Evolutionary conservation across 2,888 invertebrate species (phyloP), one percentile per base, ranked within the genome.

Genomic region (Petrophora chlorosata): DNA sequence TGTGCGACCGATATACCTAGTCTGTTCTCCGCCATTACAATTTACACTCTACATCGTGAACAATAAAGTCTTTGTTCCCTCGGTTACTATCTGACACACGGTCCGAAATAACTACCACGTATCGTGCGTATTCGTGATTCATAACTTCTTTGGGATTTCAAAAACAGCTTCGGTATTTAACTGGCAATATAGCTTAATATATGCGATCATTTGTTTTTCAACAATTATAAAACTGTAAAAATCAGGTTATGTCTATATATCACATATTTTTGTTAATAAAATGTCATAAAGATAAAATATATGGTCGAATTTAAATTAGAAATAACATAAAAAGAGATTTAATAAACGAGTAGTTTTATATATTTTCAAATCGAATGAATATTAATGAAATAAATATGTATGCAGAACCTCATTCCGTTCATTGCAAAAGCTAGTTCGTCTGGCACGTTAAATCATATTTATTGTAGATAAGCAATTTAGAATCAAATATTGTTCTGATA

Each of bases 1-100:
- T 85, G 80, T 85, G 73, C 69, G 77, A 73, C 76, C 73, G 74
- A 74, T 75, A 71, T 70, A 70, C 65, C 59, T 70, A 69, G 57
- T 58, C 60, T 26, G 38, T 22, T 48, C 29, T 35, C 30, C 35
- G 57, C 35, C 48, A 12, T 63, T 49, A 54, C 53, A 64, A 59
- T 62, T 42, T 67, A 57, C 50, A 53, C 68, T 66, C 56, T 60
- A 62, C 63, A 33, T 19, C 42, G 36, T 44, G 43, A 58, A 60
- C 47, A 61, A 56, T 70, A 73, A 61, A 65, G 59, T 51, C 53
- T 49, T 65, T 59, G 53, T 69, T 70, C 32, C 39, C 26, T 40
- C 50, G 53, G 45, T 41, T 34, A 19, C 53, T 42, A 25, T 54
- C 55, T 59, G 56, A 47, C 45, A 55, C 55, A 59, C 57, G 47